A percentile compares a stretch with the other conserved stretches of the same genome.
Conservation (phyloP, 1,140 invertebrate species). For the Drosophila repleta region DNA sequence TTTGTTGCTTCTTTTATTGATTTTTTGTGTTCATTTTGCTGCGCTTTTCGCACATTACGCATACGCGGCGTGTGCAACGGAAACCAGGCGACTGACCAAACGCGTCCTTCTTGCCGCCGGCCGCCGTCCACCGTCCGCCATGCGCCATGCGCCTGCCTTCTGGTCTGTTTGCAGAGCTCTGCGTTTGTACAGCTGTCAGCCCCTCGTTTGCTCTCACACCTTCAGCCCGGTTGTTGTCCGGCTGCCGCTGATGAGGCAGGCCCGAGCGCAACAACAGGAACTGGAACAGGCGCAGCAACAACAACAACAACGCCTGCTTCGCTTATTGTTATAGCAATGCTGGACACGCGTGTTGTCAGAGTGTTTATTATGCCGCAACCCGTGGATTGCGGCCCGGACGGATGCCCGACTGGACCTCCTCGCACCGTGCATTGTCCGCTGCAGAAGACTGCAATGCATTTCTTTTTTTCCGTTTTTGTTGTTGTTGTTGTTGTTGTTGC, state of each 20-base stretch:
- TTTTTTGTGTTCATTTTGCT: constrained; percentile 65
- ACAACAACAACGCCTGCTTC: constrained; percentile 38
- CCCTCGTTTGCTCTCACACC: constrained; percentile 48
- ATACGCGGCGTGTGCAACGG: constrained; percentile 74
- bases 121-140: not conserved
- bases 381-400: constrained; percentile 40
- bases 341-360: constrained; percentile 66
- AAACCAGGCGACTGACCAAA: constrained; percentile 77
- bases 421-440: constrained; percentile 38
- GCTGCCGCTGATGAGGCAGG: constrained; percentile 15
- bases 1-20: constrained; percentile 64
- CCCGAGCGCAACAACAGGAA: constrained; percentile 20
- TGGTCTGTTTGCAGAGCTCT: constrained; percentile 57
- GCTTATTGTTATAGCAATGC: constrained; percentile 47
- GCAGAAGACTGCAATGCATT: constrained; percentile 29
- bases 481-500: constrained; percentile 17
- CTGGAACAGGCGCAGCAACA: constrained; percentile 12
- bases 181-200: constrained; percentile 76
- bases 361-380: constrained; percentile 68
- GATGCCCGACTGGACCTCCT: constrained; percentile 10
- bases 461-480: constrained; percentile 10
- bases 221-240: constrained; percentile 1
- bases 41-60: constrained; percentile 65
- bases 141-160: not conserved
- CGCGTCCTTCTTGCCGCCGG: constrained; percentile 52